phyloP scores from a whole-genome alignment of 2,113 vertebrate genomes.

The Beaufortia kweichowensis region DNA sequence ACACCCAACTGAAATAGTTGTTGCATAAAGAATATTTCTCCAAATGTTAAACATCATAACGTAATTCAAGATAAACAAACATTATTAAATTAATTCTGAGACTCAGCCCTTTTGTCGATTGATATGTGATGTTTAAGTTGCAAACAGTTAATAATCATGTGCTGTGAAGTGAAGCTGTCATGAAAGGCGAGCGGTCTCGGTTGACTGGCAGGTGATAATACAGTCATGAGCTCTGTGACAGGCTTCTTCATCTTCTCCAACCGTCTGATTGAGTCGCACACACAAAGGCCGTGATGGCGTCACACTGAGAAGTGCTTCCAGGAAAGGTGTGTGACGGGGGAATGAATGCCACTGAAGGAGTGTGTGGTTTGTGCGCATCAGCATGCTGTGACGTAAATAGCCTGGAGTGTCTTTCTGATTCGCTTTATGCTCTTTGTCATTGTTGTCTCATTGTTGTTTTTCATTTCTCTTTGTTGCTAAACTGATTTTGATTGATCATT shows the following conservation, averaged over 20 bases:
- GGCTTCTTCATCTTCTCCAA: neutral
- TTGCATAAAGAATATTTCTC: no score
- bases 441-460: neutral
- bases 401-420: neutral
- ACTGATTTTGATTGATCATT: neutral
- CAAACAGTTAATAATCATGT: conserved; percentile 19
- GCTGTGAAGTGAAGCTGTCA: conserved; percentile 32
- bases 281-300: neutral
- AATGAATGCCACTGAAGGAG: neutral
- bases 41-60: no score
- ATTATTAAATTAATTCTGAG: neutral
- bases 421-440: neutral
- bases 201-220: conserved; percentile 24
- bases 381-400: neutral
- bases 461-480: neutral
- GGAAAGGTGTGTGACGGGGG: neutral
- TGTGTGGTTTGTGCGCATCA: neutral
- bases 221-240: conserved; percentile 15
- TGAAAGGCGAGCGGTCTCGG: conserved; percentile 14
- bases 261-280: neutral
- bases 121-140: conserved; percentile 4
- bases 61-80: neutral
- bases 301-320: conserved; percentile 10
- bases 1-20: no score
- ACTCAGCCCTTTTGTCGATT: neutral